A percentile compares a stretch with the other conserved stretches of the same genome.
These are phyloP conservation scores for Hylaeus volcanicus DNA, from an alignment of 1,140 invertebrate genomes.

Conservation along the genomic window DNA sequence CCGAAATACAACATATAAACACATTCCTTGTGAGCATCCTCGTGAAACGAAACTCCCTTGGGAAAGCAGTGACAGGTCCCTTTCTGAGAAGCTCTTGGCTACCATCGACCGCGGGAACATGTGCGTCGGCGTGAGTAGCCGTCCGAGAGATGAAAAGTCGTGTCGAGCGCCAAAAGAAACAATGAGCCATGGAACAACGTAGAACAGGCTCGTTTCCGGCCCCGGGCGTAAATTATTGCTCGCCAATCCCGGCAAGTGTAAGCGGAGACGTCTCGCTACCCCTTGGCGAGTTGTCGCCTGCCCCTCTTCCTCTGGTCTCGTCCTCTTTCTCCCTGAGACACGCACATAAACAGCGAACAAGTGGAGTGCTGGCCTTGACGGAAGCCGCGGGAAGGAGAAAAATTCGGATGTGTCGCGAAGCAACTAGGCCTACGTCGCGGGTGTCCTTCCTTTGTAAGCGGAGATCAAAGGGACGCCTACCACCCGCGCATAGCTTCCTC, in stretches of 20 bases:
- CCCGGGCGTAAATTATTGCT: background rate
- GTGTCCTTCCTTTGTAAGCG: conserved; percentile 19
- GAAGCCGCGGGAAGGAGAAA: background rate
- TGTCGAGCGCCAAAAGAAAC: background rate
- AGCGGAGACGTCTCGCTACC: background rate
- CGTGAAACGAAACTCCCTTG: conserved; percentile 1
- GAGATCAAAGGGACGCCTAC: conserved; percentile 30
- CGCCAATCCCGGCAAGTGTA: background rate
- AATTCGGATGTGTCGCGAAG: background rate
- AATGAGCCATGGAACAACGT: background rate
- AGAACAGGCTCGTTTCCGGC: background rate
- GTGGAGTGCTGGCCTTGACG: background rate
- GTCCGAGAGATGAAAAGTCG: background rate
- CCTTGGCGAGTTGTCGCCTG: background rate
- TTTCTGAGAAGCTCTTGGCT: background rate
- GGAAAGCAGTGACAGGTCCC: conserved; percentile 17
- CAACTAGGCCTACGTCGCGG: background rate
- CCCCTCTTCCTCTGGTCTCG: background rate
- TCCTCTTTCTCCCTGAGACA: too few relatives aligned
- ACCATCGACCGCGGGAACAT: background rate
- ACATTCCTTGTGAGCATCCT: too few relatives aligned
- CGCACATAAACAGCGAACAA: background rate
- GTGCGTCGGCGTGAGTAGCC: background rate
- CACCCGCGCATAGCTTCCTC: conserved; percentile 12
- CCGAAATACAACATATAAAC: too few relatives aligned